Evolutionary conservation across 2,113 vertebrate genomes (phyloP).

Genomic region (Oplegnathus fasciatus): DNA sequence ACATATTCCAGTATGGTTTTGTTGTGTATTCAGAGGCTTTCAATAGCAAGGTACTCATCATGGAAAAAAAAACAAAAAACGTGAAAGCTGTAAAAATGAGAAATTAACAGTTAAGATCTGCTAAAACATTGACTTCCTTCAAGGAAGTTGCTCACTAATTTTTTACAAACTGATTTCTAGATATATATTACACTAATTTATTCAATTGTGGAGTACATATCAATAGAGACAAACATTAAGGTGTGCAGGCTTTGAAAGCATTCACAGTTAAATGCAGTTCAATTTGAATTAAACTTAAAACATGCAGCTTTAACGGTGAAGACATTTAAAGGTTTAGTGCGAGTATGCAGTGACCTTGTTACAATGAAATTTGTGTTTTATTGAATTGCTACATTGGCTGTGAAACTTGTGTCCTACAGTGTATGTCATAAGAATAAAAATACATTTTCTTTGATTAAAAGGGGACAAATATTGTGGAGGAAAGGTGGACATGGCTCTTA

Average conservation of each 20-base stretch:
- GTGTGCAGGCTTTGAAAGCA: not conserved
- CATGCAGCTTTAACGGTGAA: not conserved
- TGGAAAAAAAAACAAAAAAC: not conserved
- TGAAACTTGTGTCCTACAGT: not conserved
- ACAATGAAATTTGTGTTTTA: not conserved
- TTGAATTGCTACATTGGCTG: not conserved
- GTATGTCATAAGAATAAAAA: not conserved
- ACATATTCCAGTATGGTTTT: constrained; percentile 11
- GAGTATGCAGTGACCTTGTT: not conserved
- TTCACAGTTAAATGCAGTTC: not conserved
- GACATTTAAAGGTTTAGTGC: not conserved
- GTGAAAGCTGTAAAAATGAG: not conserved
- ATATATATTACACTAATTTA: not conserved
- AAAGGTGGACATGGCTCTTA: not conserved
- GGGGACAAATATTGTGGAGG: not conserved
- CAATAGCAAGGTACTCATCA: not conserved
- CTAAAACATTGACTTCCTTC: not conserved
- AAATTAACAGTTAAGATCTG: not conserved
- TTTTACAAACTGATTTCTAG: not conserved
- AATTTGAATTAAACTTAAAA: not conserved
- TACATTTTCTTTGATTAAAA: not conserved
- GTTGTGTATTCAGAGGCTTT: constrained; percentile 15
- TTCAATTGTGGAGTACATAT: not conserved
- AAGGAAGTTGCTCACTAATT: not conserved
- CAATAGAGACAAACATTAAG: not conserved